Conservation (phyloP, 2,888 invertebrate species). For the Leptinotarsa tumamoca region DNA sequence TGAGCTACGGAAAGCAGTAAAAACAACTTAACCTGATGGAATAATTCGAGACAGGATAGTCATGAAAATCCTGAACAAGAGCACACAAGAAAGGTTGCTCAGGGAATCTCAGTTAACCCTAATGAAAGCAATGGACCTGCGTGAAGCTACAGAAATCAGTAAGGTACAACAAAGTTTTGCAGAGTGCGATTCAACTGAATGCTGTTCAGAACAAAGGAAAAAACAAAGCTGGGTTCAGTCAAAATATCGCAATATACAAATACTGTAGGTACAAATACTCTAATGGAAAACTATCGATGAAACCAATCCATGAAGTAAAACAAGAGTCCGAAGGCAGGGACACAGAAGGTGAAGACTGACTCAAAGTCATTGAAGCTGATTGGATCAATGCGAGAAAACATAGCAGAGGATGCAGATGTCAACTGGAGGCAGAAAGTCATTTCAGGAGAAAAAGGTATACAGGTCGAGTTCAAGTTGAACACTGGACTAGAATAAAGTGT, state of each 20-base stretch:
- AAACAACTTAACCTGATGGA: conserved; percentile 49
- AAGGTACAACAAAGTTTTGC: conserved; percentile 43
- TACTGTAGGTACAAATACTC: conserved; percentile 18
- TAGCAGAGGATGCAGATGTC: background rate
- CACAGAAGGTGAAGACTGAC: background rate
- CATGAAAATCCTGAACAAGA: conserved; percentile 46
- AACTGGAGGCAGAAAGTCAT: background rate
- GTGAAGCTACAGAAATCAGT: conserved; percentile 46
- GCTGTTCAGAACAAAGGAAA: background rate
- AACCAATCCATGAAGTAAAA: background rate
- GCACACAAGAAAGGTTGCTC: conserved; percentile 47
- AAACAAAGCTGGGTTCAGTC: background rate
- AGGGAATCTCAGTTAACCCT: conserved; percentile 46
- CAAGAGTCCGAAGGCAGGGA: background rate
- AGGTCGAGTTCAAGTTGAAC: background rate
- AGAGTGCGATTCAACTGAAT: conserved; percentile 26
- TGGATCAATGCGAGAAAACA: background rate
- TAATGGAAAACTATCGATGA: background rate
- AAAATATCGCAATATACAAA: background rate
- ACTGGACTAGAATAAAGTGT: conserved; percentile 18
- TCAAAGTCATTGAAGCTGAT: background rate
- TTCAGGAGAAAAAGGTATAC: background rate
- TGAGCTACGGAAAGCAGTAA: conserved; percentile 49
- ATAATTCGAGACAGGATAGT: conserved; percentile 52
- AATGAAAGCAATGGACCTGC: conserved; percentile 45